Evolutionary conservation across 2,888 invertebrate genomes (phyloP), one percentile per base, ranked within the genome.

Genomic region (Drosophila flavopinicola): DNA sequence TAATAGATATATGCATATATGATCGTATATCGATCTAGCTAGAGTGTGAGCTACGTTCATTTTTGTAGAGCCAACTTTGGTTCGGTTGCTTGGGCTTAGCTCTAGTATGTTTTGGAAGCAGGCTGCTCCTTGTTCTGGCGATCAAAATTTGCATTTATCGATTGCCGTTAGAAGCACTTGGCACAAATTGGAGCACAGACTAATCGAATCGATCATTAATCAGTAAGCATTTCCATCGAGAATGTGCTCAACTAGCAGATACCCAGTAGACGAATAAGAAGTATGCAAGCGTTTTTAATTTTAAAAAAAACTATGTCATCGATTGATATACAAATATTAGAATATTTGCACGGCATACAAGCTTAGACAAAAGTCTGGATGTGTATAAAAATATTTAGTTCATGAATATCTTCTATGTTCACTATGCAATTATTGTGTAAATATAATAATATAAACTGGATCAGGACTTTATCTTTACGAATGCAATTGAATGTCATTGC

Each of bases 101-200:
- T n/a, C 29, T 32, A n/a, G n/a, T n/a, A n/a, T n/a, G n/a, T n/a
- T n/a, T n/a, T n/a, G 20, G 20, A 4, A n/a, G n/a, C 32, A 38
- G 11, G 11, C 61, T 33, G 49, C 37, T 56, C 51, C 49, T 57
- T 9, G 29, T 49, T 39, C 58, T 33, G 49, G 24, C 27, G 47
- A 52, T 68, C 47, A 11, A 48, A 66, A 70, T 71, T 71, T 66
- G 71, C 72, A 71, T 71, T 66, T 53, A 57, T 57, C 49, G 70
- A 66, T 58, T 61, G 69, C 73, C 69, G 74, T 73, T 74, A 74
- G 66, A 58, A 51, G 47, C 54, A 65, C 41, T 72, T 54, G 48
- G 25, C 54, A 60, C 56, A 69, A 73, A 65, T 53, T 73, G 65
- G 63, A 63, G 47, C 66, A 63, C 24, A 45, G 29, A 23, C 51